phyloP scores from a whole-genome alignment of 92 coral and sea anemone genomes.

The Zoanthus sociatus region DNA sequence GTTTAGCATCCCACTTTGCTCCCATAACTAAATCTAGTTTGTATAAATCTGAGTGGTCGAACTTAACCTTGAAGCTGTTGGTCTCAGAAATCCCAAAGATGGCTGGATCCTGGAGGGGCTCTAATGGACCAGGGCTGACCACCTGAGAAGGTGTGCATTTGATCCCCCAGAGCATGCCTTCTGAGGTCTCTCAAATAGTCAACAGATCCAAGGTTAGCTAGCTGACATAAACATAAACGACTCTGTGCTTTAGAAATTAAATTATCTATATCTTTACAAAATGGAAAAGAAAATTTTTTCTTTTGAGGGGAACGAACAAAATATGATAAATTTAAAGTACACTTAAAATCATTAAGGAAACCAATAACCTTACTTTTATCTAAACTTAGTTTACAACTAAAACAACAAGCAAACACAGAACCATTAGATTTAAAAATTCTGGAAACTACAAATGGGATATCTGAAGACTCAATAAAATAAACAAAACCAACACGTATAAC shows the following conservation, averaged over 20 bases:
- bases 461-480: slow-evolving; percentile 11
- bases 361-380: slow-evolving; percentile 19
- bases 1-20: slow-evolving; percentile 62
- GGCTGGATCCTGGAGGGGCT: too few relatives aligned
- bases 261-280: not conserved
- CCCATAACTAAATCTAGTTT: slow-evolving; percentile 45
- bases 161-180: slow-evolving; percentile 37
- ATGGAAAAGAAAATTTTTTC: slow-evolving; percentile 31
- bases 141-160: slow-evolving; percentile 26
- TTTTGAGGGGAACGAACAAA: slow-evolving; percentile 27
- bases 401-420: not conserved
- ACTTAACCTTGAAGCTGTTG: too few relatives aligned
- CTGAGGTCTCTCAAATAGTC: slow-evolving; percentile 6
- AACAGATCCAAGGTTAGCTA: slow-evolving; percentile 30
- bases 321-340: slow-evolving; percentile 1
- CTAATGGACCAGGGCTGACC: slow-evolving; percentile 23
- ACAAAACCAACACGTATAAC: slow-evolving; percentile 18
- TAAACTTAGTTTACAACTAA: not conserved
- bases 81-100: slow-evolving; percentile 16
- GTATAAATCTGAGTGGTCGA: too few relatives aligned
- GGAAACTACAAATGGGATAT: slow-evolving; percentile 23
- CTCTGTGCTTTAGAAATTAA: slow-evolving; percentile 11
- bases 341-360: slow-evolving; percentile 5
- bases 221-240: slow-evolving; percentile 29
- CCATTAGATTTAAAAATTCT: not conserved